Conservation (phyloP, 2,113 vertebrate species). For the Cyrtonyx montezumae region DNA sequence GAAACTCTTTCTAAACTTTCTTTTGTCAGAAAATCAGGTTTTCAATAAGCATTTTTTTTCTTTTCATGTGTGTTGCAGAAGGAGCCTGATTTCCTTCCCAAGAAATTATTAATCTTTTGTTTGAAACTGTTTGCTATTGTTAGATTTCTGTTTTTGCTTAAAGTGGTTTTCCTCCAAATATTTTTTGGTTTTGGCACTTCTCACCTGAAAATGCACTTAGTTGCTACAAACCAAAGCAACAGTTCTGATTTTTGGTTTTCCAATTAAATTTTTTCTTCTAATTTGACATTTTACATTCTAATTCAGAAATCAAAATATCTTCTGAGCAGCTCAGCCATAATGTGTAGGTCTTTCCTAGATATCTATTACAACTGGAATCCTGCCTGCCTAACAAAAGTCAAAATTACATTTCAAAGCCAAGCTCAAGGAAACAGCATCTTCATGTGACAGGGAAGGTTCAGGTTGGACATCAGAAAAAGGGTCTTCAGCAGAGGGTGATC, state of each 20-base stretch:
- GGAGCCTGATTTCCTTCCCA: neutral
- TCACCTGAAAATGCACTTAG: neutral
- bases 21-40: neutral
- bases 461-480: no score
- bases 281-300: neutral
- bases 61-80: neutral
- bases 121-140: neutral
- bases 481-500: no score
- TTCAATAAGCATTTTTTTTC: neutral
- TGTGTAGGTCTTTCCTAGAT: neutral
- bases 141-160: neutral
- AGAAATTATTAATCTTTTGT: neutral
- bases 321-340: neutral
- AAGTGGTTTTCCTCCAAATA: neutral
- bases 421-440: no score
- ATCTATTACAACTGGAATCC: neutral
- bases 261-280: neutral
- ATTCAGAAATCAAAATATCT: neutral
- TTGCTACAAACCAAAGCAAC: neutral
- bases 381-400: neutral
- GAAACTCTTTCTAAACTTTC: neutral
- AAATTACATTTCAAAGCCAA: neutral
- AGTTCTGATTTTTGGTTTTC: neutral
- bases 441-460: no score
- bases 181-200: neutral